phyloP scores from a whole-genome alignment of 2,888 invertebrate genomes.

The Drosophila sordidula region DNA sequence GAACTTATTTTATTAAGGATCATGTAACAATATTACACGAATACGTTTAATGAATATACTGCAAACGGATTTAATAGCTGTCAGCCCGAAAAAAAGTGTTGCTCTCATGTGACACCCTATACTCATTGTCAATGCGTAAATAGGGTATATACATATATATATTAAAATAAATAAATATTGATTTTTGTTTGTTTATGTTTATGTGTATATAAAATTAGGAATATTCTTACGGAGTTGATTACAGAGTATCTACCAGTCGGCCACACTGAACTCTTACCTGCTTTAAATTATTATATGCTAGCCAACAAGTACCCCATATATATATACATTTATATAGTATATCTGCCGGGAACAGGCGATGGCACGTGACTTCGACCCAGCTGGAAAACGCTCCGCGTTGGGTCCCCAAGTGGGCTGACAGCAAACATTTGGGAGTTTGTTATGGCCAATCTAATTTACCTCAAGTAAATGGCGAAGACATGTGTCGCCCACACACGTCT shows the following conservation, averaged over 20 bases:
- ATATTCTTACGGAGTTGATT: too few species aligned
- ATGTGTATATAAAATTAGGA: too few species aligned
- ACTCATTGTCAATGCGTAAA: too few species aligned
- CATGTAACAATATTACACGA: too few species aligned
- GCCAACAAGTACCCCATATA: conserved; percentile 7
- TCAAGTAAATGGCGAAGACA: conserved; percentile 44
- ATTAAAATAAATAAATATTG: too few species aligned
- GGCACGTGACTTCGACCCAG: conserved; percentile 44
- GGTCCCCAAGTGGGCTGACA: conserved; percentile 9
- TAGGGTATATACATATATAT: too few species aligned
- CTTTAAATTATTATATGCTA: conserved; percentile 21
- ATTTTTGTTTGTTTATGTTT: too few species aligned
- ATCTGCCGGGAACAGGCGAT: conserved; percentile 8
- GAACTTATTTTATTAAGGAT: too few species aligned
- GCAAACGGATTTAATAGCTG: background rate
- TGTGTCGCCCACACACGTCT: conserved; percentile 37
- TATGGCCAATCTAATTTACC: conserved; percentile 35
- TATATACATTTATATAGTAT: conserved; percentile 3
- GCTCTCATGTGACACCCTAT: background rate
- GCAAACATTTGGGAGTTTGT: conserved; percentile 10
- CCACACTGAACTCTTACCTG: background rate
- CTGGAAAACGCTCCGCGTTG: conserved; percentile 23
- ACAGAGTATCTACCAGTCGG: too few species aligned
- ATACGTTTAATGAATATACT: background rate
- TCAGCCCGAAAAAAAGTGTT: background rate